Percentiles rank a stretch among this genome's conserved stretches.
Conservation (phyloP, 2,113 vertebrate genomes). For the Sclerurus mexicanus region DNA sequence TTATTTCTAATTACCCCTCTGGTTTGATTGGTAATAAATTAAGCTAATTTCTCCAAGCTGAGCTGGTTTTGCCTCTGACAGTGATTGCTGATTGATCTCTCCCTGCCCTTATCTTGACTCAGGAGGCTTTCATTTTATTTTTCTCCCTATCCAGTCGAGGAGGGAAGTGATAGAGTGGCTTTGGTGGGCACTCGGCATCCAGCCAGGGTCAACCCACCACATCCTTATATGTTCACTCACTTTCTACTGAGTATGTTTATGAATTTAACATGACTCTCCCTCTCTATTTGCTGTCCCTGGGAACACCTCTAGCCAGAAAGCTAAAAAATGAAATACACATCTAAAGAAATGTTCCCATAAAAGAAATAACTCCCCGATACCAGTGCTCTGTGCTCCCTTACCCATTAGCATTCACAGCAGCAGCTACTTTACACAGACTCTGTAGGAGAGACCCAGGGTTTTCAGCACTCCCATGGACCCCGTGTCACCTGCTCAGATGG, state of each 20-base stretch:
- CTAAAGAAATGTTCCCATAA: conserved; percentile 36
- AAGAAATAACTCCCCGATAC: background rate
- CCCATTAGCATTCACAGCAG: conserved; percentile 14
- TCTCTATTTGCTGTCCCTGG: conserved; percentile 12
- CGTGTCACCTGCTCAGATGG: background rate
- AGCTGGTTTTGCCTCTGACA: background rate
- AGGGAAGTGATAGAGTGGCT: background rate
- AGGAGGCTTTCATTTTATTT: background rate
- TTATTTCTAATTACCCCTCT: background rate
- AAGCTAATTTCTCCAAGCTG: background rate
- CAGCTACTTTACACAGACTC: background rate
- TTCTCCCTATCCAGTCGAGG: background rate
- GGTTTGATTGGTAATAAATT: background rate
- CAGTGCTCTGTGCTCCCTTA: background rate
- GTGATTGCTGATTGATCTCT: background rate
- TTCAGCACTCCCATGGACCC: background rate
- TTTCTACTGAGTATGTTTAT: conserved; percentile 31
- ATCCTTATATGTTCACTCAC: background rate
- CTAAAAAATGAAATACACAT: conserved; percentile 42
- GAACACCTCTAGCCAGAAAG: conserved; percentile 25
- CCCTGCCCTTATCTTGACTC: background rate
- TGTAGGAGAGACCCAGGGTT: background rate
- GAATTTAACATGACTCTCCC: conserved; percentile 52
- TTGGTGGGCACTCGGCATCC: background rate
- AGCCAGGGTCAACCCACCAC: background rate